Evolutionary conservation across 1,140 invertebrate species (phyloP).

Genomic region (Littorina saxatilis): DNA sequence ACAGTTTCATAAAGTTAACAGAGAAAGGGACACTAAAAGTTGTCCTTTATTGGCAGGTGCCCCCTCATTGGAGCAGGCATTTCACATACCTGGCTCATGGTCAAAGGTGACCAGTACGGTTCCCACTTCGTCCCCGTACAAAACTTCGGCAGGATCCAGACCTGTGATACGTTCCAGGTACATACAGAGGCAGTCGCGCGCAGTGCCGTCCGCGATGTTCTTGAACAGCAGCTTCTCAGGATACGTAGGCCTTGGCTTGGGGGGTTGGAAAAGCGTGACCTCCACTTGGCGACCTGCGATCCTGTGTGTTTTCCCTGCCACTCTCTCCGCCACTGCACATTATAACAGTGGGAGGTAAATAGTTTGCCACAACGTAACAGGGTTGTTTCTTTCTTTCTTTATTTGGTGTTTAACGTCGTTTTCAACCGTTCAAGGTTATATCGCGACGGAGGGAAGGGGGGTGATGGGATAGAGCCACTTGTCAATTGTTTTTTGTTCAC

Average conservation of each 20-base stretch:
- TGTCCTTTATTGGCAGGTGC: too few species aligned
- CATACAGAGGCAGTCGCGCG: conserved; percentile 45
- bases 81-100: conserved; percentile 16
- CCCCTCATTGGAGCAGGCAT: too few species aligned
- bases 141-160: conserved; percentile 26
- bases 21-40: too few species aligned
- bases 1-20: too few species aligned
- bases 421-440: too few species aligned
- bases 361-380: too few species aligned
- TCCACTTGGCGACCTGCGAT: not conserved
- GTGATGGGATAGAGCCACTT: too few species aligned
- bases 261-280: conserved; percentile 6
- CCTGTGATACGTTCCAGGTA: conserved; percentile 46
- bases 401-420: too few species aligned
- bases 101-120: conserved; percentile 36
- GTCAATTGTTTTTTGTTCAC: too few species aligned
- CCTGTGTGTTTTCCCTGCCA: not conserved
- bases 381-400: too few species aligned
- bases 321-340: conserved; percentile 20
- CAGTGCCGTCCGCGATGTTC: conserved; percentile 40
- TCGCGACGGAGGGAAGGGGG: too few species aligned
- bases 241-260: conserved; percentile 25
- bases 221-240: conserved; percentile 41
- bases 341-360: too few species aligned
- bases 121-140: conserved; percentile 45